Evolutionary conservation across 2,797 vertebrate genomes (phyloP), one percentile per base, ranked within the genome.

Genomic region (Sebastes miniatus): DNA sequence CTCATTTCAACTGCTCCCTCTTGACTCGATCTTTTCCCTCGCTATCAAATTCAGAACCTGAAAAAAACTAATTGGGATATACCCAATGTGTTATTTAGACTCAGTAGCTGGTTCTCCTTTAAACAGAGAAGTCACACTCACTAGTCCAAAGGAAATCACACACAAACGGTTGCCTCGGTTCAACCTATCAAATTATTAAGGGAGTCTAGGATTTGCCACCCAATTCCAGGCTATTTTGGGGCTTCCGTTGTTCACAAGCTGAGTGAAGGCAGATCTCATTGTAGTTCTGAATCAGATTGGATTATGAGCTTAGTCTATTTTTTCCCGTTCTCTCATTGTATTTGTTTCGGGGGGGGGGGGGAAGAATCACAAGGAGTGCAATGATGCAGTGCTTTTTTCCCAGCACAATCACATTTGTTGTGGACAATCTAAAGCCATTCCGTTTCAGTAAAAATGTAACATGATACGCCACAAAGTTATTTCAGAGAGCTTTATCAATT

Each of bases 231-330:
- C 64, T 80, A 32, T 84, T 85, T 87, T 32, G 59, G 31, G 63
- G 22, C 43, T 81, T 77, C 61, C 79, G 57, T 84, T 83, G 65
- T 81, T 84, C 78, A 77, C 62, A 57, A 47, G 18, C 81, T 69
- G 74, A 81, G 74, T 50, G 54, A 86, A 69, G 68, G 39, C 69
- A 86, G 71, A 91, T 89, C 76, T 88, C 74, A 88, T 88, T 90
- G 87, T 83, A 74, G 79, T 73, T 87, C 70, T 85, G 84, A 91
- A 89, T 87, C 84, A 84, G 87, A 93, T 91, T 90, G 90, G 88
- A 93, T 93, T 90, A 91, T 80, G 50, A 90, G 88, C 81, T 90
- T 90, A 91, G 76, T 83, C 58, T 76, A 52, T 83, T 81, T 90
- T 80, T 72, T 69, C 71, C 64, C 74, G 11, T 77, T 81, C 81